Evolutionary conservation across 1,140 invertebrate genomes (phyloP), one percentile per base, ranked within the genome.

Genomic region (Drosophila bifasciata): DNA sequence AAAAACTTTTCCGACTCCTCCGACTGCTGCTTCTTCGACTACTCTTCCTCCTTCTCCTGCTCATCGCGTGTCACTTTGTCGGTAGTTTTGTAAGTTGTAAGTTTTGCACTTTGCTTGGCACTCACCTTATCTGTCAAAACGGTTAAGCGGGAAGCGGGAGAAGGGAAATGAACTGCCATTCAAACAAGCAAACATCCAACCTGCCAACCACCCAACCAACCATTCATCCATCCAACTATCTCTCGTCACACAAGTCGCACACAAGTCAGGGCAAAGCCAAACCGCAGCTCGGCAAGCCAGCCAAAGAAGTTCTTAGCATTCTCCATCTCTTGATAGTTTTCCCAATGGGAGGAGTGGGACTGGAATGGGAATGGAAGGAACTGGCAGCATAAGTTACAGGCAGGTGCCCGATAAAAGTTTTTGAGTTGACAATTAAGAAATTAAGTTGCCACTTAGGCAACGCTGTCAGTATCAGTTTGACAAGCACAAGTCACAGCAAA

Each of bases 371-470:
- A 2, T 17, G 11, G 32, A 8, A 15, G 28, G 36, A 13, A 17
- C 28, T 7, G 16, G 52, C 39, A 32, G 61, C 48, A 63, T 48
- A 75, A 67, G 61, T 67, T 49, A 46, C 76, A 56, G 66, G 62
- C 83, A 88, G 74, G 74, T 88, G 81, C 64, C 64, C 67, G 83
- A 83, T 83, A 83, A 88, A 88, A 86, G 66, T 88, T 86, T 25
- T 86, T 67, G 83, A 86, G 79, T 89, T 91, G 81, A 91, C 89
- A 91, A 91, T 91, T 91, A 91, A 91, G 89, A 91, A 91, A 91
- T 91, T 91, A 91, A 91, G 89, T 91, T 91, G 84, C 81, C 89
- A 91, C 89, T 91, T 91, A 91, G 83, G 79, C 79, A 76, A 71
- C 39, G n/a, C 80, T 84, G 80, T 86, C 80, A 89, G 66, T 89